Percentiles rank a stretch among this genome's conserved stretches.
These are phyloP conservation scores for Epistrophe grossulariae DNA, from an alignment of 2,888 invertebrate species.

Conservation along the genomic window DNA sequence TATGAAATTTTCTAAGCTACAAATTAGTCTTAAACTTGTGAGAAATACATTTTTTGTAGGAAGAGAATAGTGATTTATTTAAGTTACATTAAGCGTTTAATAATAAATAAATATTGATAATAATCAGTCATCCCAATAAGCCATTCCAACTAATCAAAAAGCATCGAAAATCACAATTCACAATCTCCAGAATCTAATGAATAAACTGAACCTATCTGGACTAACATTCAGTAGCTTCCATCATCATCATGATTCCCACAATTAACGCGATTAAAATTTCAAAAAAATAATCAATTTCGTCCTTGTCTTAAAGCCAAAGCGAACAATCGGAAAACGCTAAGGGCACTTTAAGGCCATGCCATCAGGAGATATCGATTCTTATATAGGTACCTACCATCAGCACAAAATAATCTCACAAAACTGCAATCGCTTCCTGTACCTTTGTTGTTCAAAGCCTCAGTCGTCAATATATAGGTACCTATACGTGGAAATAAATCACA, in stretches of 20 bases:
- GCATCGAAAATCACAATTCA: too few relatives aligned
- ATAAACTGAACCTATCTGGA: background rate
- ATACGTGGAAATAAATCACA: constrained; percentile 66
- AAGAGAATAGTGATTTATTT: too few relatives aligned
- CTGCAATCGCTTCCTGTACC: constrained; percentile 67
- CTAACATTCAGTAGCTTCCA: background rate
- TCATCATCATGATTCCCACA: constrained; percentile 20
- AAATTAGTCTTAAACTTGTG: too few relatives aligned
- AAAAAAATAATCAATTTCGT: constrained; percentile 26
- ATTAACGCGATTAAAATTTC: constrained; percentile 12
- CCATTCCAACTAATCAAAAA: too few relatives aligned
- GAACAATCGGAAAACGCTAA: constrained; percentile 22
- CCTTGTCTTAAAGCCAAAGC: constrained; percentile 1
- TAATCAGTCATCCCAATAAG: too few relatives aligned
- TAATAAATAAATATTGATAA: too few relatives aligned
- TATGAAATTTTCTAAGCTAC: too few relatives aligned
- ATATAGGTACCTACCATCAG: background rate
- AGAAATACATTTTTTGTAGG: too few relatives aligned
- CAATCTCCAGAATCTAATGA: too few relatives aligned
- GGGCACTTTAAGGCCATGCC: constrained; percentile 11
- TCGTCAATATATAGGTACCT: constrained; percentile 19
- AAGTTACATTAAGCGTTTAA: too few relatives aligned
- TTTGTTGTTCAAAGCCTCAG: constrained; percentile 42
- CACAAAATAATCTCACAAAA: constrained; percentile 43
- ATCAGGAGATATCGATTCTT: background rate